Evolutionary conservation across 2,113 vertebrate species (phyloP).

Genomic region (Glaucomys volans): DNA sequence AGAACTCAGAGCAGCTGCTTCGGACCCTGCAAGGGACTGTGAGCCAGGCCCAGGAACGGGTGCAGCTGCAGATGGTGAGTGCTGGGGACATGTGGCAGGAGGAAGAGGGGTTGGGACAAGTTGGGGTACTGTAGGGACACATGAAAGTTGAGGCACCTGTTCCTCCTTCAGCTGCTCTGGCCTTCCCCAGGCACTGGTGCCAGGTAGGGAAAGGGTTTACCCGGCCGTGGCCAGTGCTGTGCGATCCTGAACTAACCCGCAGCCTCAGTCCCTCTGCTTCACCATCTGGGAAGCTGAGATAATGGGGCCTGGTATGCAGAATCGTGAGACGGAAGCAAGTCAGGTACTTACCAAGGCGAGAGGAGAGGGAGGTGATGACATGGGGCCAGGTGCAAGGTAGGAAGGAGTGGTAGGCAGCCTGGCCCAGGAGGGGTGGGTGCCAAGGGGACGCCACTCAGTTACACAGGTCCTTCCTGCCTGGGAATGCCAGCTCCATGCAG

Average conservation of each 20-base stretch:
- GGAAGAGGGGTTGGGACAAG: too few relatives aligned
- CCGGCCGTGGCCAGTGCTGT: background rate
- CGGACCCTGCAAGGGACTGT: slow-evolving; percentile 92
- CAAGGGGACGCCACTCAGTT: rapidly evolving
- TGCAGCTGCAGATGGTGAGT: slow-evolving; percentile 93
- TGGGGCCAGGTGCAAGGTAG: rapidly evolving
- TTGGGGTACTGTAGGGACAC: background rate
- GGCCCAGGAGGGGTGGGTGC: rapidly evolving
- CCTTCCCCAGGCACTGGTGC: background rate
- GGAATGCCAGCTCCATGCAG: rapidly evolving
- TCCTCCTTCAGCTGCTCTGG: background rate
- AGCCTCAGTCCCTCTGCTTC: background rate
- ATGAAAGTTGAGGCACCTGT: background rate
- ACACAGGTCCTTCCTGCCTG: rapidly evolving
- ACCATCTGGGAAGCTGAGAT: background rate
- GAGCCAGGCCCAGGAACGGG: slow-evolving; percentile 91
- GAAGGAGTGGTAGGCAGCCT: background rate
- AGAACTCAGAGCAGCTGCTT: slow-evolving; percentile 92
- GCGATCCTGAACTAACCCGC: background rate
- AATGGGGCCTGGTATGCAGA: background rate
- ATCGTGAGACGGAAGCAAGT: background rate
- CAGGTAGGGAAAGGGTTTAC: background rate
- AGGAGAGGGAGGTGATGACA: rapidly evolving
- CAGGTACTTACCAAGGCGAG: background rate
- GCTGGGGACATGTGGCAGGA: rapidly evolving